Conservation (phyloP, 2,888 invertebrate species). For the Thymelicus acteon region DNA sequence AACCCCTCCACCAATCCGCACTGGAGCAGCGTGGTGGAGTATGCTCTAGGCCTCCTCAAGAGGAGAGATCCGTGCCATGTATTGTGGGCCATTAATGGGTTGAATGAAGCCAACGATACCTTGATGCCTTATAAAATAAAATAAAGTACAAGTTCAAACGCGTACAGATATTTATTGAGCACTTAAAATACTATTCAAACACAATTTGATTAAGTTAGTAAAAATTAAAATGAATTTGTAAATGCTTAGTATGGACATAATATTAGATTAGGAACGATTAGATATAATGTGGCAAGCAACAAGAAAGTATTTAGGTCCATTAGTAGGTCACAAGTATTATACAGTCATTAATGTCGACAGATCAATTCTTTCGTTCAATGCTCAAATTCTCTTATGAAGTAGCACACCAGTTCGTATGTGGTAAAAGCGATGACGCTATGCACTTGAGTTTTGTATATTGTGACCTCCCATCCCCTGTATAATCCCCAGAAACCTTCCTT, state of each 20-base stretch:
- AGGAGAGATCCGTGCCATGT: too few species aligned
- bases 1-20: too few species aligned
- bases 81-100: too few species aligned
- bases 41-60: too few species aligned
- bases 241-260: background rate
- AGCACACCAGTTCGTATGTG: conserved; percentile 67
- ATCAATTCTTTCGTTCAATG: background rate
- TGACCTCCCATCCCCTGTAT: conserved; percentile 66
- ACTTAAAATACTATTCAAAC: conserved; percentile 6
- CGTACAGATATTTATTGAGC: background rate
- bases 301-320: too few species aligned
- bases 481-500: conserved; percentile 62
- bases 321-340: background rate
- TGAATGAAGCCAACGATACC: too few species aligned
- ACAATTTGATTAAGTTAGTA: background rate
- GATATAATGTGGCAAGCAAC: background rate
- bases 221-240: background rate
- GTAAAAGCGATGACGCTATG: conserved; percentile 68
- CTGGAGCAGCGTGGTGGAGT: too few species aligned
- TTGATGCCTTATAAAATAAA: too few species aligned
- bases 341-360: background rate
- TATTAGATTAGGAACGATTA: background rate
- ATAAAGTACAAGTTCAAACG: background rate
- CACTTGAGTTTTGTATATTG: conserved; percentile 67
- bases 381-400: conserved; percentile 50